Base-by-base conservation (phyloP, 2,888 invertebrate species). In the Callinectes sapidus region DNA sequence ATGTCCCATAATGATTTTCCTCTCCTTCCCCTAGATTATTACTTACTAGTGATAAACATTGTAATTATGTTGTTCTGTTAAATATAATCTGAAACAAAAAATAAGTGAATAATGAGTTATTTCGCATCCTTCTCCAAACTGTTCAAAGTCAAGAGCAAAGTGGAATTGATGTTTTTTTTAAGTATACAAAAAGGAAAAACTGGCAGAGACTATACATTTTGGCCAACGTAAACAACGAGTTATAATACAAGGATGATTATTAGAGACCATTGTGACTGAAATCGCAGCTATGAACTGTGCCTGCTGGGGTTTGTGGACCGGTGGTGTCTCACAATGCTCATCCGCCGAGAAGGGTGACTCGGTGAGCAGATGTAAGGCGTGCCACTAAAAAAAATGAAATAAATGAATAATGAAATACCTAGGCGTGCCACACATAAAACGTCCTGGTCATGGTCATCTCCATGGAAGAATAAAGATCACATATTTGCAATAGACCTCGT, bases 1-100 rank as follows among this genome's bases (percentile, higher is more conserved):
- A 48, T 81, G 35, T 81, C 81, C 81, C 81, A 81, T 81, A 81
- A 35, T 81, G 81, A 81, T 81, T 81, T 35, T 81, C 81, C 81
- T 35, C 35, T 5, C 81, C 81, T 16, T 35, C 81, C 28, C 2
- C 13, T 18, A 35, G 35, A 81, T 81, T 81, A 35, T 35, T 35
- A 81, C 81, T 81, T 81, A 81, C 81, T 10, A 35, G 81, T 81
- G 81, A 81, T 35, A 81, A 81, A 6, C 71, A 81, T 14, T 81
- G 35, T 81, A 81, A 81, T 81, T 81, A 35, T 48, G 48, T 81
- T 81, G 81, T 81, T 81, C 35, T 81, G 81, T 81, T 81, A 81
- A 81, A 81, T 81, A 81, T 16, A 48, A 81, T 35, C 16, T 16
- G 35, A 81, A 32, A 16, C 2, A 81, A 81, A 81, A 81, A 81